Evolutionary conservation across 2,797 vertebrate genomes (phyloP).

Genomic region (Acipenser ruthenus): DNA sequence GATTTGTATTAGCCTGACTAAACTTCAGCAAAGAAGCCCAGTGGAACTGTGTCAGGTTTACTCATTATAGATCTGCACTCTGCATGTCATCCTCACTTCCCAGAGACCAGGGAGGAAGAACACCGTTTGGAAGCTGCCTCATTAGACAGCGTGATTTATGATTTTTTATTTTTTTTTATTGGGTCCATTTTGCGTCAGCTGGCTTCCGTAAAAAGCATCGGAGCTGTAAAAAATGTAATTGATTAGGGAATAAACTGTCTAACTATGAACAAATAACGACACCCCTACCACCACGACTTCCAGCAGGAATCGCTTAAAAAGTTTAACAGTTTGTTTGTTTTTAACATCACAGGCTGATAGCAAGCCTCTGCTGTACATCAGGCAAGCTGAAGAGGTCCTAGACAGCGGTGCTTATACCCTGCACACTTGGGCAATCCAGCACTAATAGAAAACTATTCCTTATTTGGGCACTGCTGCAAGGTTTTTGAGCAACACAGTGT

Average conservation of each 20-base stretch:
- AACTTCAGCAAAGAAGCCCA: too few species aligned
- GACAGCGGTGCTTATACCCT: slow-evolving; percentile 14
- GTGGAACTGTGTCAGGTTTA: too few species aligned
- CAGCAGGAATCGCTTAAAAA: neutral
- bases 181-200: neutral
- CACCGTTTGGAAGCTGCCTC: too few species aligned
- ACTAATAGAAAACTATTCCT: slow-evolving; percentile 13
- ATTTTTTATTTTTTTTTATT: too few species aligned
- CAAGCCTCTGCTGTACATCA: slow-evolving; percentile 21
- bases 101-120: too few species aligned
- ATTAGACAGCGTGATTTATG: too few species aligned
- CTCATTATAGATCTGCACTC: too few species aligned
- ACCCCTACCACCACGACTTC: neutral
- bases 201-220: slow-evolving; percentile 1
- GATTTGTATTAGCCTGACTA: too few species aligned
- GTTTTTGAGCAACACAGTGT: too few species aligned
- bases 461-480: too few species aligned
- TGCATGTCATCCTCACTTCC: too few species aligned
- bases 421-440: slow-evolving; percentile 18
- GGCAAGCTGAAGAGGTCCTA: slow-evolving; percentile 21
- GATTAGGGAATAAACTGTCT: slow-evolving; percentile 2
- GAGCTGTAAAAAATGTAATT: slow-evolving; percentile 9
- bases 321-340: slow-evolving; percentile 16
- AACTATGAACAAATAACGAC: neutral
- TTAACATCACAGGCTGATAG: neutral